Evolutionary conservation across 2,113 vertebrate genomes (phyloP), one percentile per base, ranked within the genome.

Genomic region (Orthonyx spaldingii): DNA sequence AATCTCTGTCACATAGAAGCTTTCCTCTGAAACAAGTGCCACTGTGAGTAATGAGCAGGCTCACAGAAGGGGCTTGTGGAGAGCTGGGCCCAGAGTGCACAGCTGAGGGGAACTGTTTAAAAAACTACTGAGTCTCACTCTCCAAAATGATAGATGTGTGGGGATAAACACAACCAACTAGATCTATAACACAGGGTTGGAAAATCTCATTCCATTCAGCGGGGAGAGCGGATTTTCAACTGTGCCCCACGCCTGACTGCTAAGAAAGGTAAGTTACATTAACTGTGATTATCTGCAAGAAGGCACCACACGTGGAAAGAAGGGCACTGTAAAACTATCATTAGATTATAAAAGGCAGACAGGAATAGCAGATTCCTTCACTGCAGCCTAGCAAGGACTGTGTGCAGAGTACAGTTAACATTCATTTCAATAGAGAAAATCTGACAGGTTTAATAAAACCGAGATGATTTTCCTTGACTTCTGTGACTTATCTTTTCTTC

Each of bases 391-490:
- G 72, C 78, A 93, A 72, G 82, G 59, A 52, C 85, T 88, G 55
- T 90, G 77, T 85, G 70, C 78, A 90, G 90, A 96, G 93, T 80
- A 75, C 13, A 11, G 71, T 92, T 90, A 94, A 85, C 87, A 84
- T 94, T 95, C 89, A 90, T 95, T 96, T 78, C 90, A 81, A 80
- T 23, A 84, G 57, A 93, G 93, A 71, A 93, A 95, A 94, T 87
- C 84, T 93, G 92, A 97, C 92, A 92, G 89, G 64, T 89, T 83
- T 94, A 89, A 94, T 94, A 94, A 97, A 96, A 91, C 56, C 19
- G 10, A 90, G 92, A 92, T 26, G 44, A 95, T 97, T 95, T 97
- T 93, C 93, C 90, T 81, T 94, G 94, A 94, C 92, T 97, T 91
- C 59, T 33, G 33, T 84, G 83, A 89, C 95, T 96, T 87, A 89